phyloP scores from a whole-genome alignment of 2,113 vertebrate species.

The Thomomys bottae region DNA sequence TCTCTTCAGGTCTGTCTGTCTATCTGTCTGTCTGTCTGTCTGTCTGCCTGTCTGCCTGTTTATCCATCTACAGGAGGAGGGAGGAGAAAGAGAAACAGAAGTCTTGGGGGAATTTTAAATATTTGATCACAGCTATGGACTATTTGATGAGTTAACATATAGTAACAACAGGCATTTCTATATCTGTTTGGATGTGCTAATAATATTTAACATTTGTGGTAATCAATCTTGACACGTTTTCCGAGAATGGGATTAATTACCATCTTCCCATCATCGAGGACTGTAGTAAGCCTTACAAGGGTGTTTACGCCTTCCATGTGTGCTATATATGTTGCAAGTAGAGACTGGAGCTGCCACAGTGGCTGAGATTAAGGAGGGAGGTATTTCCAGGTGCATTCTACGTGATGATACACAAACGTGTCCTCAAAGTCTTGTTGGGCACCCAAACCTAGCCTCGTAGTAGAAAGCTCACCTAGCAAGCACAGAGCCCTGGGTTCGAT shows the following conservation, averaged over 20 bases:
- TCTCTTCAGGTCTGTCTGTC: background rate
- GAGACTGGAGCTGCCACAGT: background rate
- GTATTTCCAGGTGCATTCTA: background rate
- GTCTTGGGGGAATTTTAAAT: no score
- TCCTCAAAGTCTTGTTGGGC: no score
- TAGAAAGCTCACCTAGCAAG: no score
- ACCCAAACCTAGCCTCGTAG: no score
- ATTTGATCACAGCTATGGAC: no score
- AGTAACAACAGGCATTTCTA: background rate
- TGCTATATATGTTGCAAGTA: slow-evolving; percentile 34
- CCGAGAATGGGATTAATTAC: background rate
- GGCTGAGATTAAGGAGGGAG: background rate
- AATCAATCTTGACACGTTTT: background rate
- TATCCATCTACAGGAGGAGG: background rate
- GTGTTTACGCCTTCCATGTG: background rate
- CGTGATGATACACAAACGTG: background rate
- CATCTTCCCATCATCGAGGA: background rate
- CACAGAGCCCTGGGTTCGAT: no score
- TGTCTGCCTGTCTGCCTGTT: no score
- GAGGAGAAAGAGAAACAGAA: no score
- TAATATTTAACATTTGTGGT: background rate
- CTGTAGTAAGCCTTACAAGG: background rate
- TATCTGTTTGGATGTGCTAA: background rate
- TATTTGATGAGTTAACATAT: background rate
- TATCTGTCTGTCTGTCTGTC: no score